These are phyloP conservation scores for Minunthozetes semirufus DNA, from an alignment of 2,888 invertebrate genomes.

Conservation along the genomic window DNA sequence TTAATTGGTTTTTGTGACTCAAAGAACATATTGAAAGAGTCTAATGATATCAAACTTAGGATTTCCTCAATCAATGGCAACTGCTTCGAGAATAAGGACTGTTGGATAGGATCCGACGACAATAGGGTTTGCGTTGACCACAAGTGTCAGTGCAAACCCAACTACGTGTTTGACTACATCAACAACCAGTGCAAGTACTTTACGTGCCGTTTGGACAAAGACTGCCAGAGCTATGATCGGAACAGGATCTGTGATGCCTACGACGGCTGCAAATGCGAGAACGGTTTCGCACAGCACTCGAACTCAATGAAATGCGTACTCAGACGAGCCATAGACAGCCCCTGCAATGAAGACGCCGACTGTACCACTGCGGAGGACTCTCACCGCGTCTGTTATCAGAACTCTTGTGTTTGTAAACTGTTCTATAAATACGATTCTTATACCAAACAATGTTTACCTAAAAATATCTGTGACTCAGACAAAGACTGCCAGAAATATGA, in stretches of 20 bases:
- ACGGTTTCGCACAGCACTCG: background rate
- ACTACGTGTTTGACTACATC: slow-evolving; percentile 6
- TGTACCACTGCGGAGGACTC: slow-evolving; percentile 5
- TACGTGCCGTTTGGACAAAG: slow-evolving; percentile 25
- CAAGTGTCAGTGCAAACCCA: slow-evolving; percentile 27
- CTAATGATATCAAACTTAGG: background rate
- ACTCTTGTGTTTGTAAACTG: background rate
- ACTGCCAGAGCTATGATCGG: slow-evolving; percentile 20
- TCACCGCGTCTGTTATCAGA: background rate
- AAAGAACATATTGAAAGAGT: background rate
- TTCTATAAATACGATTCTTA: background rate
- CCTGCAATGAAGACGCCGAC: background rate
- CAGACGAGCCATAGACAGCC: background rate
- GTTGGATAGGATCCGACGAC: slow-evolving; percentile 19
- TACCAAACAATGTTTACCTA: background rate
- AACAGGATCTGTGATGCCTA: background rate
- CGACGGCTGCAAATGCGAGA: slow-evolving; percentile 1
- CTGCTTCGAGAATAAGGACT: slow-evolving; percentile 1
- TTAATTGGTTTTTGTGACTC: background rate
- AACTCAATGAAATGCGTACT: background rate
- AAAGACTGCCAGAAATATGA: slow-evolving; percentile 22
- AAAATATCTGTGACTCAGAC: slow-evolving; percentile 17
- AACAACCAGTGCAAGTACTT: slow-evolving; percentile 21
- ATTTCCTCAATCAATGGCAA: slow-evolving; percentile 12
- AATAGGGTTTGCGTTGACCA: slow-evolving; percentile 21